Evolutionary conservation across 2,888 invertebrate genomes (phyloP), one percentile per base, ranked within the genome.

Genomic region (Eupithecia subumbrata): DNA sequence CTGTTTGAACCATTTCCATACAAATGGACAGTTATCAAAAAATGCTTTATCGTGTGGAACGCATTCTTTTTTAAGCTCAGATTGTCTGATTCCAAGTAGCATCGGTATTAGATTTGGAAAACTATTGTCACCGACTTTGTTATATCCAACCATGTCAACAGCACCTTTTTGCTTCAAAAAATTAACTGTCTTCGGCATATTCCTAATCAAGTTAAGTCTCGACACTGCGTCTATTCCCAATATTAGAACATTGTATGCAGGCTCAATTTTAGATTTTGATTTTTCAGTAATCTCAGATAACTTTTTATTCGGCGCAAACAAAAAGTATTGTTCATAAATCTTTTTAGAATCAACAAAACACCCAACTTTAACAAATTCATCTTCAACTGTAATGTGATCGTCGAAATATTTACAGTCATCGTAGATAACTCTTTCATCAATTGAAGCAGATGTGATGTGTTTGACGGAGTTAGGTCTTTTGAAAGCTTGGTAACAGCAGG

Each of bases 101-200:
- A 98, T 95, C 0, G 99, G 97, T n/a, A 97, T 96, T 76, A 99
- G 88, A 89, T 99, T 99, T 0, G 98, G 98, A 88, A 97, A 98
- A 0, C 99, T 98, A 89, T 99, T 99, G 90, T 99, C 99, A 4
- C 96, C 99, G 9, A 99, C 97, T 95, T 99, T 99, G 87, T 97
- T 98, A 90, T 98, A 98, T 7, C 99, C 99, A 81, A 97, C 90
- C 88, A 99, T 95, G 87, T 98, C 98, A 70, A 97, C 95, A 60
- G 97, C 97, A 16, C 95, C 95, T 76, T 97, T 91, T 22, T 96
- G 89, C 74, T 95, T 93, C 71, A 98, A 92, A 81, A 95, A 96
- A 3, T 93, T 87, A n/a, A 96, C 90, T 0, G 98, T 97, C 83
- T 95, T 95, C 0, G 97, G 97, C 97, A 98, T 97, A 83, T 97